Percentiles rank a stretch among this genome's conserved stretches.
Evolutionary conservation across 2,797 vertebrate genomes (phyloP).

Genomic region (Gymnothorax javanicus): DNA sequence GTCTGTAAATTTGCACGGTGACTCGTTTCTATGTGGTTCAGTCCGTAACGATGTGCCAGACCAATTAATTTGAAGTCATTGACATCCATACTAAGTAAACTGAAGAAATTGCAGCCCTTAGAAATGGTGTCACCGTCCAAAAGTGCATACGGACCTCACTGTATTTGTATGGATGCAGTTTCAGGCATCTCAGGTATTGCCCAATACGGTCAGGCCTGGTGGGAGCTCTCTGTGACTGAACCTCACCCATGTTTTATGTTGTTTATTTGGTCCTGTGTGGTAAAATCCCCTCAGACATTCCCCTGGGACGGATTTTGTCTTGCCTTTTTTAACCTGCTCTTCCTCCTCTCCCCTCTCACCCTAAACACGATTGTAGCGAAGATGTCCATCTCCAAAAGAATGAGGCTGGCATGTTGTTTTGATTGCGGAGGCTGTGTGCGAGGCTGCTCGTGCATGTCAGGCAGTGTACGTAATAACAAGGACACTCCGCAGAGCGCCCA

Average conservation of each 20-base stretch:
- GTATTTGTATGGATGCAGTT: neutral
- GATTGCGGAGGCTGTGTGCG: conserved; percentile 98
- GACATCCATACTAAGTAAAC: no score
- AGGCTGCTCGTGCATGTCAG: conserved; percentile 99
- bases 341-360: conserved; percentile 78
- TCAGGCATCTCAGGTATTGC: conserved; percentile 47
- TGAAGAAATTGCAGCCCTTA: no score
- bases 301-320: conserved; percentile 70
- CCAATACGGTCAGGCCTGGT: conserved; percentile 73
- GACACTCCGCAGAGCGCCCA: conserved; percentile 99
- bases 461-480: conserved; percentile 99
- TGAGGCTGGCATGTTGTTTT: conserved; percentile 99
- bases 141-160: no score
- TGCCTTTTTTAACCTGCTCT: conserved; percentile 80
- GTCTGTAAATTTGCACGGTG: no score
- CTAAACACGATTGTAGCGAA: conserved; percentile 96
- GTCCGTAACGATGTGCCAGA: no score
- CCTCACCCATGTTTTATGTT: conserved; percentile 48
- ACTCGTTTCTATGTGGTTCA: no score
- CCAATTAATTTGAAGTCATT: no score
- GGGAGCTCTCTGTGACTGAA: conserved; percentile 66
- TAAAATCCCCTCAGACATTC: conserved; percentile 65
- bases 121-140: no score
- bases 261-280: conserved; percentile 54
- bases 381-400: conserved; percentile 99